Percentiles rank a stretch among this genome's conserved stretches.
These are phyloP conservation scores for Macrocentrus cingulum DNA, from an alignment of 1,140 invertebrate genomes.

Conservation along the genomic window DNA sequence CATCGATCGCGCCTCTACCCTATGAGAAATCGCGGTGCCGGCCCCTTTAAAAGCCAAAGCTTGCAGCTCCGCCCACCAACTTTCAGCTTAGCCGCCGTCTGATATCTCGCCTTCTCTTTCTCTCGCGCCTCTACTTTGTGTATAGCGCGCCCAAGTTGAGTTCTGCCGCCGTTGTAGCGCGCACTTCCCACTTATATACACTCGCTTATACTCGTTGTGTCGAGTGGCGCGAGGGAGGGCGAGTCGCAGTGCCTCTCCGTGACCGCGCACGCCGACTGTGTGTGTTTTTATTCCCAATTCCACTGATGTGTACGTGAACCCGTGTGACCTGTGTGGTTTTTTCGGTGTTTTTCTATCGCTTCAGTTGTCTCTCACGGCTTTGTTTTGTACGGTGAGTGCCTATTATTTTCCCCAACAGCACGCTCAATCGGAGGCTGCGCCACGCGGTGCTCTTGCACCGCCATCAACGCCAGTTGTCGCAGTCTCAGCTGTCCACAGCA, in stretches of 20 bases:
- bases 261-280: not conserved
- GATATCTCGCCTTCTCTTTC: constrained; percentile 21
- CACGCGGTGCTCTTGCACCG: too few species aligned
- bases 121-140: constrained; percentile 20
- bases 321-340: constrained; percentile 33
- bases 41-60: constrained; percentile 36
- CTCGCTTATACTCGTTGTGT: too few species aligned
- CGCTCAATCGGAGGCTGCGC: too few species aligned
- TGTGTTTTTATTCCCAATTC: too few species aligned
- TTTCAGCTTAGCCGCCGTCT: constrained; percentile 20
- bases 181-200: not conserved
- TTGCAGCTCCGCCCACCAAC: constrained; percentile 36
- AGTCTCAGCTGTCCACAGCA: too few species aligned
- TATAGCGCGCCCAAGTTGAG: constrained; percentile 29
- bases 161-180: not conserved
- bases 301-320: not conserved
- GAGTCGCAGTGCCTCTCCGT: not conserved
- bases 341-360: not conserved
- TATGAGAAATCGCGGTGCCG: constrained; percentile 43
- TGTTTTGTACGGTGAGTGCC: too few species aligned
- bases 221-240: too few species aligned
- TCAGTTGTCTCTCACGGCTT: too few species aligned
- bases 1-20: constrained; percentile 49
- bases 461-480: too few species aligned
- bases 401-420: not conserved